phyloP scores from a whole-genome alignment of 2,797 vertebrate species.

The Paratrypauchen microcephalus region DNA sequence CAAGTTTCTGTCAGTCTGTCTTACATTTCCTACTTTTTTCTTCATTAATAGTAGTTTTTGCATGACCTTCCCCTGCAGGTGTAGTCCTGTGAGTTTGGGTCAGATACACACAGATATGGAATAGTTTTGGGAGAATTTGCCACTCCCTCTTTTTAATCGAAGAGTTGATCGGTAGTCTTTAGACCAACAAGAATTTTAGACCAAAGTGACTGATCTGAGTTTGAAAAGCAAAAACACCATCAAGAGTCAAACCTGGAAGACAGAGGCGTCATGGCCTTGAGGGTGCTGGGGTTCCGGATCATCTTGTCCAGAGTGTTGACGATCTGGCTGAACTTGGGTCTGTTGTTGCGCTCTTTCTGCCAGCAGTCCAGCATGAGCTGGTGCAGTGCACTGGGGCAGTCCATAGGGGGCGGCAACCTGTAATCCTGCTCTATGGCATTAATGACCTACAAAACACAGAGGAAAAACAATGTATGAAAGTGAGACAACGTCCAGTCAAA shows the following conservation, averaged over 20 bases:
- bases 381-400: slow-evolving; percentile 91
- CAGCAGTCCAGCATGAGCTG: slow-evolving; percentile 97
- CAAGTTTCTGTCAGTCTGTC: no score
- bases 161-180: no score
- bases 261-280: slow-evolving; percentile 91
- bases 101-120: no score
- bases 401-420: slow-evolving; percentile 92
- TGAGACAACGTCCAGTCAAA: no score
- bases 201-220: no score
- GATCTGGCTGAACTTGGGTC: slow-evolving; percentile 92
- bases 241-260: slow-evolving; percentile 84
- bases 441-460: slow-evolving; percentile 82
- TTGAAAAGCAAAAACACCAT: background rate
- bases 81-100: no score
- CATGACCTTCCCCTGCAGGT: no score
- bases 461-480: background rate
- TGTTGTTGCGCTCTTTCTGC: slow-evolving; percentile 95
- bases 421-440: slow-evolving; percentile 98
- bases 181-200: no score
- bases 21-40: no score
- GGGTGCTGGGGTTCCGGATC: slow-evolving; percentile 94
- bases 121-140: no score
- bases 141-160: no score
- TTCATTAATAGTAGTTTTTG: no score
- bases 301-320: slow-evolving; percentile 96